phyloP scores from a whole-genome alignment of 2,113 vertebrate genomes.

The Empidonax alnorum region DNA sequence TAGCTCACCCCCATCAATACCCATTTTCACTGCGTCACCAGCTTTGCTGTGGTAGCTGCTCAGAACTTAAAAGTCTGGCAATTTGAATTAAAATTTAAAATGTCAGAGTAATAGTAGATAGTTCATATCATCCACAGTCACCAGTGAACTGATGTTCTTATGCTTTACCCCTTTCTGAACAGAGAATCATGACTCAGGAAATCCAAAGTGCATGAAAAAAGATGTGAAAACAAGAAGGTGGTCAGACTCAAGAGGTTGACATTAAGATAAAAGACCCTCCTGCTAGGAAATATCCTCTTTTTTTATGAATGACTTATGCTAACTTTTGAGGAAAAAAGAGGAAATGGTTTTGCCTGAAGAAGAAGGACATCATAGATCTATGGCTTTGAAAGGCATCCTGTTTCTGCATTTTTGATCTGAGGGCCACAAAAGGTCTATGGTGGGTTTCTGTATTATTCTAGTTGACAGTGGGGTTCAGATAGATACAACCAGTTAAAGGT shows the following conservation, averaged over 20 bases:
- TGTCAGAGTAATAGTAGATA: background rate
- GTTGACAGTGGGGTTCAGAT: constrained; percentile 60
- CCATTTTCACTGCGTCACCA: background rate
- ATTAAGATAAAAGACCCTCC: constrained; percentile 26
- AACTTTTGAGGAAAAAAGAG: constrained; percentile 51
- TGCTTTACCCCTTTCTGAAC: constrained; percentile 41
- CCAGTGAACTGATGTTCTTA: background rate
- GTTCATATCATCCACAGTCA: background rate
- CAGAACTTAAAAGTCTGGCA: background rate
- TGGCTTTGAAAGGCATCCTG: background rate
- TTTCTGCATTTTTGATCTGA: constrained; percentile 62
- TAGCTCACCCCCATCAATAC: background rate
- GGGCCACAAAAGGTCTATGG: constrained; percentile 47
- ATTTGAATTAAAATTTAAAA: constrained; percentile 10
- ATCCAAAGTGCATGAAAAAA: background rate
- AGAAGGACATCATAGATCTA: background rate
- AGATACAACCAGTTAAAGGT: constrained; percentile 77
- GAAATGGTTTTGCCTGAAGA: constrained; percentile 1
- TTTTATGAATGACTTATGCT: constrained; percentile 37
- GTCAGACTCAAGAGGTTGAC: constrained; percentile 5
- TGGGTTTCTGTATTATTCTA: constrained; percentile 61
- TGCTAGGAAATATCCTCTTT: constrained; percentile 25
- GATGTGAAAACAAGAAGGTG: background rate
- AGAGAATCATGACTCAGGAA: constrained; percentile 3
- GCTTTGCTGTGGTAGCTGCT: background rate